Evolutionary conservation across 2,888 invertebrate genomes (phyloP).

Genomic region (Epistrophe grossulariae): DNA sequence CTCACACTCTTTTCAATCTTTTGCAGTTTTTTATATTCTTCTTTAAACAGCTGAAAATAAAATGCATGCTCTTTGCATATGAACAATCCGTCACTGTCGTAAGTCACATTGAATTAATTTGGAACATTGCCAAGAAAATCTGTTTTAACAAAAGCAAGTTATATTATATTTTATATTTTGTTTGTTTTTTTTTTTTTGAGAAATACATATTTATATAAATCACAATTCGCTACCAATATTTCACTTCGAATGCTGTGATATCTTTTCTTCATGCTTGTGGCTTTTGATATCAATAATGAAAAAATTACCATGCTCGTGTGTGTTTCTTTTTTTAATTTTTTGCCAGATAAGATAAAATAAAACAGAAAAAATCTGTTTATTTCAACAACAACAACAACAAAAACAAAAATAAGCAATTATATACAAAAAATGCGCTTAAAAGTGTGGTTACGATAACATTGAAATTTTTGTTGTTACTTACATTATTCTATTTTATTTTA

Average conservation of each 20-base stretch:
- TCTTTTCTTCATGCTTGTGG: constrained; percentile 1
- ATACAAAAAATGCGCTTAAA: constrained; percentile 16
- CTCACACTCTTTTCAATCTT: no score
- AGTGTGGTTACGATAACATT: constrained; percentile 28
- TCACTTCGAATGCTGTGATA: constrained; percentile 33
- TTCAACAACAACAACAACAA: not conserved
- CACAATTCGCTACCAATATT: constrained; percentile 42
- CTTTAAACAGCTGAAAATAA: no score
- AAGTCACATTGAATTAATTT: constrained; percentile 14
- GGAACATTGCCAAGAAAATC: constrained; percentile 32
- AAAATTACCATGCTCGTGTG: not conserved
- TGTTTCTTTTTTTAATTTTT: not conserved
- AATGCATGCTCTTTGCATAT: not conserved
- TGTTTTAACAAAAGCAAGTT: constrained; percentile 19
- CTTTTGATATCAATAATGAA: constrained; percentile 24
- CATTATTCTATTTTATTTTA: not conserved
- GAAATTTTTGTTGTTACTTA: constrained; percentile 20
- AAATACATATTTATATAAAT: constrained; percentile 36
- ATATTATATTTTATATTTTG: not conserved
- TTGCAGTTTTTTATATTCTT: no score
- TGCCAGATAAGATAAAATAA: constrained; percentile 16
- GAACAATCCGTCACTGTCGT: not conserved
- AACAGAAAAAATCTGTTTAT: constrained; percentile 15
- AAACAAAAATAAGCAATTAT: not conserved
- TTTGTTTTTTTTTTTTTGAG: not conserved